Conservation (phyloP, 2,113 vertebrate genomes). For the Festucalex cinctus region DNA sequence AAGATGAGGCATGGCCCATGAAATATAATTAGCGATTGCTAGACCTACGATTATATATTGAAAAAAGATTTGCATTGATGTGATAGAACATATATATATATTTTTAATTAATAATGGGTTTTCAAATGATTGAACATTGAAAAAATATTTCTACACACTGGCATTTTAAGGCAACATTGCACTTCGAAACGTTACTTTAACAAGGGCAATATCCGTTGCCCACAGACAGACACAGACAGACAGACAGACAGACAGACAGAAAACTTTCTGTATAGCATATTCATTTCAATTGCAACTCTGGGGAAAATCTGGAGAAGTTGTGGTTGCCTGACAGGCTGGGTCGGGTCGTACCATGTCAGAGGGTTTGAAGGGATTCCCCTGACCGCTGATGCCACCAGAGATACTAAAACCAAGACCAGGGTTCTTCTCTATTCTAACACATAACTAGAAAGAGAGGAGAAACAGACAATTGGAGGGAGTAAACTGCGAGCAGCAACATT, state of each 20-base stretch:
- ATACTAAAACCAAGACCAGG: conserved; percentile 98
- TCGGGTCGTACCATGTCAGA: conserved; percentile 91
- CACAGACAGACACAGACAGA: conserved; percentile 38
- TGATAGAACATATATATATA: no score
- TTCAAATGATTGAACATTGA: no score
- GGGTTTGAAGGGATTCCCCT: conserved; percentile 99
- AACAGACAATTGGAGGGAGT: conserved; percentile 4
- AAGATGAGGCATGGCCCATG: no score
- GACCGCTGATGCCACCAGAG: conserved; percentile 97
- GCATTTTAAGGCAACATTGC: no score
- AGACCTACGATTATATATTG: no score
- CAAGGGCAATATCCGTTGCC: conserved; percentile 30
- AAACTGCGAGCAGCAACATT: not conserved
- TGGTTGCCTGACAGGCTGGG: conserved; percentile 48
- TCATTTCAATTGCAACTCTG: conserved; percentile 74
- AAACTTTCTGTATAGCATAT: conserved; percentile 56
- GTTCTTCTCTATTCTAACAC: conserved; percentile 99
- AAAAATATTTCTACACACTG: no score
- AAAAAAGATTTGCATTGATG: no score
- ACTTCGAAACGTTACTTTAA: no score
- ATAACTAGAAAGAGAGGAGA: conserved; percentile 74
- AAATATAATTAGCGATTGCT: no score
- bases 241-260: no score
- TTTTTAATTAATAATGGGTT: no score
- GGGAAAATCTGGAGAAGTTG: conserved; percentile 52